Evolutionary conservation across 1,140 invertebrate genomes (phyloP), one percentile per base, ranked within the genome.

Genomic region (Hetaerina americana): DNA sequence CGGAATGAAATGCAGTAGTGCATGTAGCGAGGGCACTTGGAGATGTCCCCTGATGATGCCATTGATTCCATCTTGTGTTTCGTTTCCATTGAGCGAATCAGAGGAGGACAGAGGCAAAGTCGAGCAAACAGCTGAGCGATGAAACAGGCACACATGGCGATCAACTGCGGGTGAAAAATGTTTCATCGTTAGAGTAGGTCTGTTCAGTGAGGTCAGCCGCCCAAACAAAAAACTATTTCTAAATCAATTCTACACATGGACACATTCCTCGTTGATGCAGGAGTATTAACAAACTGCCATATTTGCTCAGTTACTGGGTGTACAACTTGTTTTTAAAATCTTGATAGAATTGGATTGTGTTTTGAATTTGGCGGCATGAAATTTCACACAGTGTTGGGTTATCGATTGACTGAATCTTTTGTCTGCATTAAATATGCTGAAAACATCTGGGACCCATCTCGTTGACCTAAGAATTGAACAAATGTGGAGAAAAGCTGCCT

Each of bases 21-120:
- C 72, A 89, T 79, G 78, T 92, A 92, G 73, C 88, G 86, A 0
- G 89, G 88, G 77, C 89, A 92, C 73, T 89, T 82, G 18, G 85
- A 83, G 6, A 92, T 78, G 18, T 85, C 82, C 18, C 89, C 89
- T 0, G 87, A 80, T 25, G 88, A 80, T 0, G 87, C 88, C 0
- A 86, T 84, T 15, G 84, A 83, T 80, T 92, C 91, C 72, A 92
- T 84, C 28, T 82, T 82, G 6, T 84, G 87, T 76, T 91, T 91
- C 27, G 84, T 81, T n/a, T 85, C 83, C 73, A 91, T 91, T 49
- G 90, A 81, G 26, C 81, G 78, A 8, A 92, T 77, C 72, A 92
- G 85, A 0, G 86, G 84, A 2, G 87, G 86, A 15, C 89, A 87
- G 3, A 92, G 79, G 74, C 90, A 88, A 1, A 92, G 78, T 27